Base-by-base conservation (phyloP, 2,113 vertebrate genomes). In the Leptobrachium ailaonicum region DNA sequence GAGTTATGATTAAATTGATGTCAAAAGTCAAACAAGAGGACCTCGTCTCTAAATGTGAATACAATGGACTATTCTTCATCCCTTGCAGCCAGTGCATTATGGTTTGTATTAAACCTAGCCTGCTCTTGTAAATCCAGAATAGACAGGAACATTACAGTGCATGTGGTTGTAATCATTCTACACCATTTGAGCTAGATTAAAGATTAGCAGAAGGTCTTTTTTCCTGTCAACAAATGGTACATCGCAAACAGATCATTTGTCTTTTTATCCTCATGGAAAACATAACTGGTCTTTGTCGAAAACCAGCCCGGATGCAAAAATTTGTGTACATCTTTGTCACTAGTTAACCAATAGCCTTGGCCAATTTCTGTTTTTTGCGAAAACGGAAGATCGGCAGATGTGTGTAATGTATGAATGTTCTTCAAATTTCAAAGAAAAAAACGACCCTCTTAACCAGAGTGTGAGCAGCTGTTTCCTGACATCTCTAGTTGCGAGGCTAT, bases 381-480 rank as follows among this genome's bases (percentile, higher is more conserved):
- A 66, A 68, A 20, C 11, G 66, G 4, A 68, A 68, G 41, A 68
- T 41, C 42, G 32, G 45, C 45, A 71, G 69, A 53, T 71, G 69
- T 71, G 69, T 53, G n/a, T 71, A 42, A 70, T 2, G n/a, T 20
- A 40, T 71, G 45, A 71, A 71, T n/a, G 47, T 40, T 47, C 32
- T 71, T 71, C 45, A 6, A 8, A 53, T 71, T 53, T 53, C 47
- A 40, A 20, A 53, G 44, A 44, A 11, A 3, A 70, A 53, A 44
- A 71, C 32, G 8, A 5, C 60, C 32, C 44, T 50, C 69, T 40
- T 6, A 13, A 32, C n/a, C 69, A 71, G 45, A 53, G 45, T n/a
- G 42, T 8, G 69, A 71, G 41, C 69, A 71, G 69, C 69, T 71
- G 69, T 45, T 53, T 53, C 69, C 45, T 71, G 20, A 45, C 50